Conservation (phyloP, 2,888 invertebrate genomes). For the Apamea epomidion region DNA sequence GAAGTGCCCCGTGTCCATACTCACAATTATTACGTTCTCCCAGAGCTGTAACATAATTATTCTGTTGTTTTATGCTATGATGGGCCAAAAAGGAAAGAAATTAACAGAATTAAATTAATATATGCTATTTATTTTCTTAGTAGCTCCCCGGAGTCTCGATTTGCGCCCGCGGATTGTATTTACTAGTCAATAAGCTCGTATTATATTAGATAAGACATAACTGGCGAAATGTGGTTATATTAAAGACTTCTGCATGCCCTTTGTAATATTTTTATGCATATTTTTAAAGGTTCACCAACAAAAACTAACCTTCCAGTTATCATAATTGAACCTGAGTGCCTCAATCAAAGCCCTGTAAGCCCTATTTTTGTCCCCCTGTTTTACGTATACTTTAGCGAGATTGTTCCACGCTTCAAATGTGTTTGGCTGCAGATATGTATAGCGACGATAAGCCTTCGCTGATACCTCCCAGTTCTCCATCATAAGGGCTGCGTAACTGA, state of each 20-base stretch:
- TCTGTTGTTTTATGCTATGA: background rate
- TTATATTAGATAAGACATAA: background rate
- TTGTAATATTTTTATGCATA: background rate
- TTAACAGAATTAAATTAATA: background rate
- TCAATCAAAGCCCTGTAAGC: constrained; percentile 97
- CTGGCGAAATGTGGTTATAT: background rate
- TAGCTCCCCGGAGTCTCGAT: background rate
- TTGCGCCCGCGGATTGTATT: background rate
- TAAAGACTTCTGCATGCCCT: background rate
- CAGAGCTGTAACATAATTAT: constrained; percentile 90
- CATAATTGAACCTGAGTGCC: constrained; percentile 97
- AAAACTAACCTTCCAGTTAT: constrained; percentile 95
- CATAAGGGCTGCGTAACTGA: constrained; percentile 94
- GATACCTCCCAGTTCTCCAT: constrained; percentile 95
- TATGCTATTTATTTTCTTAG: background rate
- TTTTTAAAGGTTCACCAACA: background rate
- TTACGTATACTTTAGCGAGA: constrained; percentile 97
- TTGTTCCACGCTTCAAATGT: constrained; percentile 99
- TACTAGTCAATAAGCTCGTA: background rate
- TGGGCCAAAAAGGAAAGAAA: background rate
- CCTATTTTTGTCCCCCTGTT: constrained; percentile 95
- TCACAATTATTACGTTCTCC: constrained; percentile 98
- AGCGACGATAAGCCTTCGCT: constrained; percentile 95
- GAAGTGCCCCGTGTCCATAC: constrained; percentile 96
- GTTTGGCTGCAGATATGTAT: constrained; percentile 96